Evolutionary conservation across 1,140 invertebrate genomes (phyloP).

Genomic region (Meloidogyne hapla): DNA sequence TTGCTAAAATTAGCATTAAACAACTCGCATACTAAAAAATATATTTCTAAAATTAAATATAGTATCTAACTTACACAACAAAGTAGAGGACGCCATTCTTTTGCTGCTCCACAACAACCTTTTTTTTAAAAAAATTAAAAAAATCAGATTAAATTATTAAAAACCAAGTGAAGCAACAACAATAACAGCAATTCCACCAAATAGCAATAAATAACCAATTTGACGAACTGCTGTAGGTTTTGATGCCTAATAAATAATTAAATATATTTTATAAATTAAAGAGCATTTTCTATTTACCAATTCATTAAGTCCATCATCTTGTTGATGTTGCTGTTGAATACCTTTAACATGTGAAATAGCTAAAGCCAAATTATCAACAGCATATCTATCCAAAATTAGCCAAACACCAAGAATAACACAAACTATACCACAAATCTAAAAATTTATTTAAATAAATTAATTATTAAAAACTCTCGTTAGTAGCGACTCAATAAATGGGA

Average conservation of each 20-base stretch:
- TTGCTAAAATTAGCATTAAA: constrained; percentile 60
- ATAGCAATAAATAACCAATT: constrained; percentile 58
- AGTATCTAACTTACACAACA: constrained; percentile 52
- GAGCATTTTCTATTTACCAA: constrained; percentile 39
- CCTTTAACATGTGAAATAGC: constrained; percentile 56
- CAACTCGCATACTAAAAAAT: constrained; percentile 58
- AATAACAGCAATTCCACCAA: constrained; percentile 59
- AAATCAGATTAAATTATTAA: not conserved
- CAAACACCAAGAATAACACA: constrained; percentile 58
- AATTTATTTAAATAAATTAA: not conserved
- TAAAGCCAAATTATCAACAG: constrained; percentile 60
- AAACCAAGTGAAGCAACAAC: constrained; percentile 56
- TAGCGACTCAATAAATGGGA: too few species aligned
- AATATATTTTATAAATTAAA: not conserved
- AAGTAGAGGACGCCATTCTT: constrained; percentile 61
- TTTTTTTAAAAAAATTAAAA: not conserved
- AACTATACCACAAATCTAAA: constrained; percentile 61
- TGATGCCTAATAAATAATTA: constrained; percentile 50
- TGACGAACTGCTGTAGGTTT: constrained; percentile 63
- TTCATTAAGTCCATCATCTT: constrained; percentile 59
- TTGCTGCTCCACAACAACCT: constrained; percentile 62
- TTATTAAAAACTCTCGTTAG: not conserved
- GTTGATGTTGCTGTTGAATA: constrained; percentile 46
- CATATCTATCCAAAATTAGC: constrained; percentile 62
- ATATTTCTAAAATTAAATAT: constrained; percentile 3